Base-by-base conservation (phyloP, 2,888 invertebrate genomes). In the Blastobasis adustella region DNA sequence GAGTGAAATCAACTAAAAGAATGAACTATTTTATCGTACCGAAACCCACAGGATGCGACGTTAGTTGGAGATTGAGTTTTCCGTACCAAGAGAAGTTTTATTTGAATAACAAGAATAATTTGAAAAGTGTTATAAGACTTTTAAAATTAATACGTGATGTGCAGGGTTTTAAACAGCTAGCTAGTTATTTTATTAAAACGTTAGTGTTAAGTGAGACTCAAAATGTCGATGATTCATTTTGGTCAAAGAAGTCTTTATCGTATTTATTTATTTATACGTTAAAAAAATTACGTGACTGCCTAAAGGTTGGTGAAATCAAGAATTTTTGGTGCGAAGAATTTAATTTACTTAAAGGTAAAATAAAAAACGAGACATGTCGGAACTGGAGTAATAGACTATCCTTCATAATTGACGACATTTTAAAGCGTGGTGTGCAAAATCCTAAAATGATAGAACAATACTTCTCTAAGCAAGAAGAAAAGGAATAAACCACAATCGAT, bases 121-220 rank as follows among this genome's bases (percentile, higher is more conserved):
- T 80, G 56, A 81, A 80, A 61, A 71, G 71, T 54, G 62, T 69
- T 5, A 53, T 77, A 36, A 79, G 75, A 59, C 66, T 80, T 37
- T 51, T 81, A 37, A 81, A 81, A 58, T 58, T 76, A 45, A 66
- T 79, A 46, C 67, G 81, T 43, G 79, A 81, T 54, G 54, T 70
- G 6, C 79, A 81, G 62, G 73, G 72, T 23, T 80, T 81, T 53
- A 63, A 73, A 41, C 69, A 71, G 58, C 50, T 81, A 39, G 76
- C 76, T n/a, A 81, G 81, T 55, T 81, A 80, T 57, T 77, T 69
- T 47, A 80, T 81, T 50, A 80, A 81, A 66, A 75, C 80, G 4
- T 55, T 81, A 54, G 79, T 79, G 69, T 61, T 81, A 47, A 79
- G 77, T 77, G 79, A 79, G 66, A 62, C 68, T 41, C 46, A 58